These are phyloP conservation scores for Xenops minutus DNA, from an alignment of 2,797 vertebrate species.

Conservation along the genomic window DNA sequence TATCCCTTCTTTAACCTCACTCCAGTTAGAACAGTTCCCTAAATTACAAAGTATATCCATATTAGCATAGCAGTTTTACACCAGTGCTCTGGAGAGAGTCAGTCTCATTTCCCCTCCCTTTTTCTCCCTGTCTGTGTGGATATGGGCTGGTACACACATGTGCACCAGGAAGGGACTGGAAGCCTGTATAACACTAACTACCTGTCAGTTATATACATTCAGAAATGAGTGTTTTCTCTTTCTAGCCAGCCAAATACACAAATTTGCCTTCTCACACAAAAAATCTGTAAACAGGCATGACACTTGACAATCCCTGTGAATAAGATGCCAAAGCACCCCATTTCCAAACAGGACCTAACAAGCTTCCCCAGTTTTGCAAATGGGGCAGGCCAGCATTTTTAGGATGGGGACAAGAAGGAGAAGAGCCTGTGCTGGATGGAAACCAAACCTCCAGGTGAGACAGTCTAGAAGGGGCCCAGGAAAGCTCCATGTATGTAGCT, in stretches of 20 bases:
- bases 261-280: background rate
- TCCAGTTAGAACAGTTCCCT: slow-evolving; percentile 34
- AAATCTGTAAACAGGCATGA: background rate
- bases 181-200: background rate
- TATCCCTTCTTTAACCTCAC: slow-evolving; percentile 31
- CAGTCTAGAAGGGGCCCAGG: background rate
- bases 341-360: background rate
- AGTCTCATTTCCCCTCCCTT: background rate
- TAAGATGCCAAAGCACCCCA: background rate
- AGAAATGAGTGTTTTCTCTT: background rate
- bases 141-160: background rate
- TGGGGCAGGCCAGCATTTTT: background rate
- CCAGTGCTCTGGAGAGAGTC: background rate
- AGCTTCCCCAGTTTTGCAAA: background rate
- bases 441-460: background rate
- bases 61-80: background rate
- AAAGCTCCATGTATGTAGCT: rapidly evolving
- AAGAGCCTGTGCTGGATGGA: background rate
- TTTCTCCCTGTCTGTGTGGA: background rate
- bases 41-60: slow-evolving; percentile 56
- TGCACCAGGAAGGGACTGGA: background rate
- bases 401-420: background rate
- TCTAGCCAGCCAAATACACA: background rate
- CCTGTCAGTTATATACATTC: background rate
- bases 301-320: background rate